Conservation (phyloP, 2,888 invertebrate species). For the Acutogordius australiensis region DNA sequence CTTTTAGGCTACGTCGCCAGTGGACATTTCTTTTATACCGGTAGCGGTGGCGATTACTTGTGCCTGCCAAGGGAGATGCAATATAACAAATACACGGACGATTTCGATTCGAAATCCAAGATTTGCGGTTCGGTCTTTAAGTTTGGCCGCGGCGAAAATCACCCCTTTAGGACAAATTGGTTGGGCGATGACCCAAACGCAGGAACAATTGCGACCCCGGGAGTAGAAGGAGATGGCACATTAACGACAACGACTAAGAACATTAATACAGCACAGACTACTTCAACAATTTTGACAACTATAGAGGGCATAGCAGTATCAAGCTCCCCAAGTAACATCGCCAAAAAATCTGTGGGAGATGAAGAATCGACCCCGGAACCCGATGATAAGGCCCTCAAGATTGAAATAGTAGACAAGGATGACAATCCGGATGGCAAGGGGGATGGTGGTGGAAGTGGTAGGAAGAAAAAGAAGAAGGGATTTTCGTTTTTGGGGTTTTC, state of each 20-base stretch:
- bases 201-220: not conserved
- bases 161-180: not conserved
- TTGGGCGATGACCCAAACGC: not conserved
- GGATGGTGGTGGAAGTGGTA: too few relatives aligned
- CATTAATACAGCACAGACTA: not conserved
- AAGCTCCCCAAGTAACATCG: not conserved
- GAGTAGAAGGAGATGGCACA: not conserved
- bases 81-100: slow-evolving; percentile 8
- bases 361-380: too few relatives aligned
- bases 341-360: not conserved
- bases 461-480: too few relatives aligned
- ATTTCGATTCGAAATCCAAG: slow-evolving; percentile 10
- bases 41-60: slow-evolving; percentile 10
- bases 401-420: too few relatives aligned
- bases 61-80: slow-evolving; percentile 9
- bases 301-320: not conserved
- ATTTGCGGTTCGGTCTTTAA: slow-evolving; percentile 9
- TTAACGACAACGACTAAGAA: not conserved
- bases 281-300: not conserved
- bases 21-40: slow-evolving; percentile 11
- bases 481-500: too few relatives aligned
- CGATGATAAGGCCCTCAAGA: too few relatives aligned
- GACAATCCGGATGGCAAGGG: too few relatives aligned
- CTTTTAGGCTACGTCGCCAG: slow-evolving; percentile 9
- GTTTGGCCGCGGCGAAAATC: not conserved